These are phyloP conservation scores for Apotomis turbidana DNA, from an alignment of 2,888 invertebrate species.

Conservation along the genomic window DNA sequence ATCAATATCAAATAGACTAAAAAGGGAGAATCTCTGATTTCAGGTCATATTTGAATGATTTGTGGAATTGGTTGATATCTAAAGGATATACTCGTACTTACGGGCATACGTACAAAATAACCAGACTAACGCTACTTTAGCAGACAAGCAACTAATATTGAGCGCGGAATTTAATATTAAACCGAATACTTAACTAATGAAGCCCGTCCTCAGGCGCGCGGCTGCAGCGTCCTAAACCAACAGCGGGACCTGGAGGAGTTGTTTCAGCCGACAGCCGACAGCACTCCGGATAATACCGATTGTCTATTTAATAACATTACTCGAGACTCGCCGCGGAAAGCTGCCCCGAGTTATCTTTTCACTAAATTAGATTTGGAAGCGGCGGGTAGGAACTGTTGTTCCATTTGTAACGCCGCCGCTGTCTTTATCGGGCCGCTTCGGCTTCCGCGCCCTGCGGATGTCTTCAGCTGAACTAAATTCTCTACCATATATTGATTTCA, in stretches of 20 bases:
- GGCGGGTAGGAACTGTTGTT: background rate
- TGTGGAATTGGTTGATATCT: too few relatives aligned
- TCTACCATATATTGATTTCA: too few relatives aligned
- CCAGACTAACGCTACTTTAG: background rate
- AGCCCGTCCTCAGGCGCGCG: background rate
- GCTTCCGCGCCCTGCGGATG: background rate
- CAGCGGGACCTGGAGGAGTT: background rate
- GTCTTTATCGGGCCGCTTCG: background rate
- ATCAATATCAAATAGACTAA: background rate
- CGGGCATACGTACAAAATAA: too few relatives aligned
- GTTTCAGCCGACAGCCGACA: constrained; percentile 6
- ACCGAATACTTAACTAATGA: background rate
- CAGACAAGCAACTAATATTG: background rate
- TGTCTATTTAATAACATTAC: constrained; percentile 13
- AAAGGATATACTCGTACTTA: too few relatives aligned
- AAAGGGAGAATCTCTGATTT: background rate
- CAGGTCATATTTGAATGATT: too few relatives aligned
- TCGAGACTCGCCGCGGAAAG: background rate
- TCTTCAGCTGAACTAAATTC: background rate
- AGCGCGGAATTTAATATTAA: background rate
- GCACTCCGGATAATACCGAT: background rate
- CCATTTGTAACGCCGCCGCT: constrained; percentile 6
- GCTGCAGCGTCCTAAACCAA: constrained; percentile 11
- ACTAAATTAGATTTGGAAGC: constrained; percentile 6
- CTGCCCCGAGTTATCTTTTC: constrained; percentile 10